Evolutionary conservation across 1,140 invertebrate genomes (phyloP), one percentile per base, ranked within the genome.

Genomic region (Ostrea denselamellosa): DNA sequence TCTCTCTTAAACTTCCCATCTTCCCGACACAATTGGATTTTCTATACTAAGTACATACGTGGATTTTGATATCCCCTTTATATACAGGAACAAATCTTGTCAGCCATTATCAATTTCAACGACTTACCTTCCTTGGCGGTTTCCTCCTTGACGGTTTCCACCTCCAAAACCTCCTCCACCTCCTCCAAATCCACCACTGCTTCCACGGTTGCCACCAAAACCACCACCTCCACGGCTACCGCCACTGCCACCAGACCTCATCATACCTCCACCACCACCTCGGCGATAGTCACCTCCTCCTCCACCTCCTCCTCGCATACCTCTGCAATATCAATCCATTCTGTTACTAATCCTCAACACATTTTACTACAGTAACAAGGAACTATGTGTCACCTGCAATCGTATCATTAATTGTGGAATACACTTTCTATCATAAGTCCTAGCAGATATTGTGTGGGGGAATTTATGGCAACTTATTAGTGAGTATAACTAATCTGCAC

Each of bases 261-360:
- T 93, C 89, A 93, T 92, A 10, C 93, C 92, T 12, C 94, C 94
- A 53, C 90, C 83, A 91, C 93, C 90, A 68, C 68, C 68, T 28
- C 68, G 85, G 22, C 82, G 51, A 19, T 86, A 83, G 12, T 83
- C 68, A 58, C 62, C 85, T 19, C 94, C 65, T 92, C 95, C 90
- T 12, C 94, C 68, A 92, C 93, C 90, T 17, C 93, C 71, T 93
- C 95, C 87, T 89, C 95, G 92, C 14, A 93, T 95, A 85, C 93
- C 88, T 88, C 95, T 83, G 44, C 52, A 10, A 83, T 28, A n/a
- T 17, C 12, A 83, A 52, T 17, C 4, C 22, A 44, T 44, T 44
- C 5, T 2, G 34, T 44, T 44, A 44, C 34, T 2, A 44, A 44
- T 44, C 1, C 2, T 1, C 34, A 44, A 44, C 34, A 44, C 34